Evolutionary conservation across 1,140 invertebrate genomes (phyloP).

Genomic region (Pemphigus obesinymphae): DNA sequence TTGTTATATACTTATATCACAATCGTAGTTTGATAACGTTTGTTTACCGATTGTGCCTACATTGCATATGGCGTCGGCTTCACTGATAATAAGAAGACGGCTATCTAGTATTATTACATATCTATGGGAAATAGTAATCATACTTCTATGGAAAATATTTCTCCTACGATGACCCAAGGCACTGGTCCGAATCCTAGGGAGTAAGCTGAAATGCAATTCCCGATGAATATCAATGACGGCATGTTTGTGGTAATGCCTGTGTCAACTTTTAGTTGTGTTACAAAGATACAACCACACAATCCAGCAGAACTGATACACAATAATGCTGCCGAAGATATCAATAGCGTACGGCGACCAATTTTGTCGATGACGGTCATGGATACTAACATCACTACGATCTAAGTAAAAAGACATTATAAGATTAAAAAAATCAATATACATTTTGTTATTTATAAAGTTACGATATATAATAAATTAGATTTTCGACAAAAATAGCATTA

Average conservation of each 20-base stretch:
- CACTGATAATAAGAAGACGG: no score
- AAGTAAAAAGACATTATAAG: no score
- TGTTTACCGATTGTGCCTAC: no score
- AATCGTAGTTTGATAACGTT: no score
- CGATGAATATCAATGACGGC: slow-evolving; percentile 55
- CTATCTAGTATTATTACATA: no score
- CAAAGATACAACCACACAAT: not conserved
- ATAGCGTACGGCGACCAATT: slow-evolving; percentile 56
- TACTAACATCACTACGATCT: slow-evolving; percentile 52
- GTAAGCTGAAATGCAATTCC: slow-evolving; percentile 55
- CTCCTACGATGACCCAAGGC: slow-evolving; percentile 73
- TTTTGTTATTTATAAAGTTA: no score
- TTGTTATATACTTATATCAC: no score
- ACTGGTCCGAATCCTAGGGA: slow-evolving; percentile 73
- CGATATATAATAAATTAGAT: no score
- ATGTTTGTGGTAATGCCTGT: not conserved
- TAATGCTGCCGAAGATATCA: slow-evolving; percentile 54
- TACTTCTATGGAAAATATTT: slow-evolving; percentile 67
- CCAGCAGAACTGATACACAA: slow-evolving; percentile 52
- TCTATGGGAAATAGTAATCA: not conserved
- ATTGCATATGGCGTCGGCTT: no score
- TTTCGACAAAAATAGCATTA: no score
- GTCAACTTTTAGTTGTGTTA: not conserved
- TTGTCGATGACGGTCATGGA: slow-evolving; percentile 57
- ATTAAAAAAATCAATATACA: no score